Base-by-base conservation (phyloP, 2,113 vertebrate genomes). In the Zosterops japonicus region DNA sequence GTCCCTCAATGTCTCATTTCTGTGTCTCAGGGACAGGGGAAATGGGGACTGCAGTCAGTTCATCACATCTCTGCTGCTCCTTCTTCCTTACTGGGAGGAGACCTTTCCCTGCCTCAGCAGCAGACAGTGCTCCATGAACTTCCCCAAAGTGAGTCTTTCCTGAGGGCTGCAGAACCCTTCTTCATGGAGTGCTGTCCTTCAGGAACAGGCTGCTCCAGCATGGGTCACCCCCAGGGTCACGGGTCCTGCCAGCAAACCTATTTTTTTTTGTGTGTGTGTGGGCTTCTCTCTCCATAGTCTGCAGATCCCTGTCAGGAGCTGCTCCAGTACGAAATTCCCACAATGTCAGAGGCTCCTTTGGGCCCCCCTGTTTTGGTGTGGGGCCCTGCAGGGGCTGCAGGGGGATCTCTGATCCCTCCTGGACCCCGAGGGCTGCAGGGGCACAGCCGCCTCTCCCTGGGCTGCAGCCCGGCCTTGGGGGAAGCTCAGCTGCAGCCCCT, bases 391-490 rank as follows among this genome's bases (percentile, higher is more conserved):
- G 41, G 65, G 80, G 60, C 56, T 53, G n/a, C 27, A 14, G 53
- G 31, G 46, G 47, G 24, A 6, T 67, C 63, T 39, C n/a, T 67
- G 50, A 2, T 39, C 52, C 28, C 3, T 47, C 6, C 28, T 5
- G 55, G 36, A 4, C 2, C 42, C 65, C 29, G 2, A 2, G 41
- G 52, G 63, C 65, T 70, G 79, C 65, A 14, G 81, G n/a, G 49
- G 8, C 64, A 28, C 55, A 7, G 74, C 84, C 11, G 53, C 39
- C 28, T 68, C 46, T 33, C 14, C 53, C 29, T 44, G 63, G 71
- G 33, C 71, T 68, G 61, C 18, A 6, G 3, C 29, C 41, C 0
- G 0, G 36, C 6, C 41, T 63, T 0, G 2, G 61, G 46, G 46
- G 21, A 44, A 1, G 1, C 39, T 39, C 55, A 69, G 84, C 46